A percentile compares a stretch with the other conserved stretches of the same genome.
These are phyloP conservation scores for Jaculus jaculus DNA, from an alignment of 2,113 vertebrate species.

Conservation along the genomic window DNA sequence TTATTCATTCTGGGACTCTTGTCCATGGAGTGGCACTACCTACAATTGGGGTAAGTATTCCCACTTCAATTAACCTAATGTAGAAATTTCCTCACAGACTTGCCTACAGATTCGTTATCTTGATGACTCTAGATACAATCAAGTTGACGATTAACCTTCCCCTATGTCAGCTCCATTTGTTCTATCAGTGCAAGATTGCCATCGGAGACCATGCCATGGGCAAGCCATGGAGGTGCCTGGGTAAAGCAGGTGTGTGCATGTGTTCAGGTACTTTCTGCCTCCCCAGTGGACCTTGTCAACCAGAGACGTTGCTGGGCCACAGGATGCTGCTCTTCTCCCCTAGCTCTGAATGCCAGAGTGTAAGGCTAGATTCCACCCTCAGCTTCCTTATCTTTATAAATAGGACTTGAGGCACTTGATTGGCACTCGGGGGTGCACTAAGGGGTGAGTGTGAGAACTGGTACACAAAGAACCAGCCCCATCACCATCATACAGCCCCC, in stretches of 20 bases:
- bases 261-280: background rate
- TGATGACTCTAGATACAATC: too few species aligned
- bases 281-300: background rate
- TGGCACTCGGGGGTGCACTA: background rate
- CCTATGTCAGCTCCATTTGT: background rate
- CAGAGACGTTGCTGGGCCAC: background rate
- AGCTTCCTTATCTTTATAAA: slow-evolving; percentile 36
- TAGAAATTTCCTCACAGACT: too few species aligned
- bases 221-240: background rate
- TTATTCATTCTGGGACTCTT: too few species aligned
- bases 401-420: background rate
- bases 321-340: background rate
- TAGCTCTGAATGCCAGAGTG: background rate
- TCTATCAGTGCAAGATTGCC: background rate
- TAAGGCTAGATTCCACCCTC: background rate
- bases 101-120: too few species aligned
- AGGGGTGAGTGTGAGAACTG: background rate
- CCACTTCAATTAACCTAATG: too few species aligned
- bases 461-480: background rate
- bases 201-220: too few species aligned
- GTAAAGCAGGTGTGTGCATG: background rate
- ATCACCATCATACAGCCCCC: background rate
- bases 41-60: too few species aligned
- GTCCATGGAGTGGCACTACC: too few species aligned
- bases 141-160: slow-evolving; percentile 22